Base-by-base conservation (phyloP, 2,113 vertebrate species). In the Xerus inauris region DNA sequence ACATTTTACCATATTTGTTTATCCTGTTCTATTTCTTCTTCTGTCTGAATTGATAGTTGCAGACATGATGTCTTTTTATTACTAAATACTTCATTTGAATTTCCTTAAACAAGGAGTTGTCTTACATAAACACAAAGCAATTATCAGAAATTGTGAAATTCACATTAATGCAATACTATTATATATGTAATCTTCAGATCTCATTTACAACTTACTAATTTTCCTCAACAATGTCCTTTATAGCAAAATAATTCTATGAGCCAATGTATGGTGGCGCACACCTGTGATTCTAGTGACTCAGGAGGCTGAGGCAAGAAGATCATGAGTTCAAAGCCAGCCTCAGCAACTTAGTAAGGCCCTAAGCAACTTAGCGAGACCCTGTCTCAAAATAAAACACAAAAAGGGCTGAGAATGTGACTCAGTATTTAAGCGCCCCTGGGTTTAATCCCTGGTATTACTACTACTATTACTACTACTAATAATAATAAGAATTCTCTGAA, bases 91-190 rank as follows among this genome's bases (percentile, higher is more conserved):
- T 83, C 77, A 79, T 19, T 42, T 83, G 30, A 88, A 62, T 88
- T 83, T 88, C 32, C 38, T 73, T 57, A 94, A 84, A 54, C 49
- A 87, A 71, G 19, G 12, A 88, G 82, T 76, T 83, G 30, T 89
- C 26, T 92, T 94, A 49, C 16, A 65, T 64, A 40, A 94, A 72
- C 12, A 71, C 32, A 72, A 45, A 87, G 11, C 3, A 92, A 89
- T 92, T 85, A 80, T 92, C n/a, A 92, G 76, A 92, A 88, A 62
- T 87, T 35, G 87, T 75, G 22, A 76, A 76, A 87, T 91, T 96
- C 51, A 54, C 49, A 65, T 22, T 35, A 11, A 54, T 76, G 49
- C 19, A 91, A 57, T 83, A 42, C 22, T 84, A 83, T 77, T 92
- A 88, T 77, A 76, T 71, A 62, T 45, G 12, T 71, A 89, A 59